phyloP scores from a whole-genome alignment of 2,888 invertebrate genomes.

The Exocentrus adspersus region DNA sequence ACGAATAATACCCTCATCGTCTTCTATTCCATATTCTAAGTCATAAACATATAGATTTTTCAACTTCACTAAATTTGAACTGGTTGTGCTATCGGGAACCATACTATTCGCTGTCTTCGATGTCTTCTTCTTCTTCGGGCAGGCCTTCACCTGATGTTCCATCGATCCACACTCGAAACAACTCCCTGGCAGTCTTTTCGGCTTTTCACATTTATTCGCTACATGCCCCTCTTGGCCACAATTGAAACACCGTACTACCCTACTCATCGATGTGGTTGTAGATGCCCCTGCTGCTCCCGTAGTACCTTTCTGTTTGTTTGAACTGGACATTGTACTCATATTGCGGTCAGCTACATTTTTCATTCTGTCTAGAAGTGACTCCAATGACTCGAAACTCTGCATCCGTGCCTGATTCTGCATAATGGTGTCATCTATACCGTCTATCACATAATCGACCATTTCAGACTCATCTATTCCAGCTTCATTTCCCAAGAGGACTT shows the following conservation, averaged over 20 bases:
- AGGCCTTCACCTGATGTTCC: not conserved
- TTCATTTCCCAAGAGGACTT: not conserved
- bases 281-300: not conserved
- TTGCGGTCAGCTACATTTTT: not conserved
- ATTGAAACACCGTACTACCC: not conserved
- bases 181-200: not conserved
- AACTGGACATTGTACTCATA: not conserved
- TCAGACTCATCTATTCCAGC: not conserved
- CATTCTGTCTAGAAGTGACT: not conserved
- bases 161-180: not conserved
- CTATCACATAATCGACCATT: not conserved
- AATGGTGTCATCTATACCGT: not conserved
- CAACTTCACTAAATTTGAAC: not conserved
- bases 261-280: not conserved
- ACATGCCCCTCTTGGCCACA: not conserved
- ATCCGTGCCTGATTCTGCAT: conserved; percentile 5
- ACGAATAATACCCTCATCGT: not conserved
- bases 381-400: not conserved
- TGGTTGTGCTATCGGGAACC: not conserved
- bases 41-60: not conserved
- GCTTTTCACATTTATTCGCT: not conserved
- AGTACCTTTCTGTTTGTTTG: not conserved
- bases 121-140: not conserved
- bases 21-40: not conserved
- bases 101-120: not conserved